phyloP scores from a whole-genome alignment of 2,797 vertebrate species.

The Nannoperca australis region DNA sequence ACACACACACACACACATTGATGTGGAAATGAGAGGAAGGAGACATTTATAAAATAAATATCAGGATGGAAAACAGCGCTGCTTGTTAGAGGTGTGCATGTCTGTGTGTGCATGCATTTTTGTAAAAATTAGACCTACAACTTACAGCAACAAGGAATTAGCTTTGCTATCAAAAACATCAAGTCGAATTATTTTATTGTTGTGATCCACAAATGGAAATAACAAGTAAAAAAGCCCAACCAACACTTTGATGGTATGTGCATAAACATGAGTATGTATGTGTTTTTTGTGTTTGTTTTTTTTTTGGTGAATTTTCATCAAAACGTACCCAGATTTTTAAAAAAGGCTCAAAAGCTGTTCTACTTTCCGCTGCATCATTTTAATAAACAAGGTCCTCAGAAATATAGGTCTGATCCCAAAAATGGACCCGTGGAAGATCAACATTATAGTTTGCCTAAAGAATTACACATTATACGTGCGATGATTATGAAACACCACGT shows the following conservation, averaged over 20 bases:
- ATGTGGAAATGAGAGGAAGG: constrained; percentile 65
- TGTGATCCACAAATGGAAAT: constrained; percentile 20
- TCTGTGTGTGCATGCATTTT: constrained; percentile 2
- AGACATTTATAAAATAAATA: constrained; percentile 76
- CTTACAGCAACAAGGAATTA: neutral
- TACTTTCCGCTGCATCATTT: neutral
- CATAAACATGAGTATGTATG: neutral
- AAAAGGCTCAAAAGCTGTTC: neutral
- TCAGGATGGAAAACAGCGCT: constrained; percentile 61
- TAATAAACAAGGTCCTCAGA: neutral
- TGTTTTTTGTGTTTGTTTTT: neutral
- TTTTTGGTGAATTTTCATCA: neutral
- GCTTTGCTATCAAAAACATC: constrained; percentile 12
- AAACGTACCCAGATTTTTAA: neutral
- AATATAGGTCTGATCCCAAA: neutral
- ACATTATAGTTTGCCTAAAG: neutral
- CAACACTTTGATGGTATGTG: neutral
- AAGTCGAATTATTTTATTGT: constrained; percentile 10
- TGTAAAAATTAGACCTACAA: constrained; percentile 7
- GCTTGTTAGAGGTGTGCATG: constrained; percentile 22
- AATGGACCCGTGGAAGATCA: neutral
- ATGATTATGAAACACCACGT: neutral
- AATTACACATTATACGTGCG: neutral
- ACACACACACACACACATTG: constrained; percentile 41
- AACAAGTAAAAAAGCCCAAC: neutral